Percentiles rank a stretch among this genome's conserved stretches.
Evolutionary conservation across 2,113 vertebrate genomes (phyloP).

Genomic region (Anoplopoma fimbria): DNA sequence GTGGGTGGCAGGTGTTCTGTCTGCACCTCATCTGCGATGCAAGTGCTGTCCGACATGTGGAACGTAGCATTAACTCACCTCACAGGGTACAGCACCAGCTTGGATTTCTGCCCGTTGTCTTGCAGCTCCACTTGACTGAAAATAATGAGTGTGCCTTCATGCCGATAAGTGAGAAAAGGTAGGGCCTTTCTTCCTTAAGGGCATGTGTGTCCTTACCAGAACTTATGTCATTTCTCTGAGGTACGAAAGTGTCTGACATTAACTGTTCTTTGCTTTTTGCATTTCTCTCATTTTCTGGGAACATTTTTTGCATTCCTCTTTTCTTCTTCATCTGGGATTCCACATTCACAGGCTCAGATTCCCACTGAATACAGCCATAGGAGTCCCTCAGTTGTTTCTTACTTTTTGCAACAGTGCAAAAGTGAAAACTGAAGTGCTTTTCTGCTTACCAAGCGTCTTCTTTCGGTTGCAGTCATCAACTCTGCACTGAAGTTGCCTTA

Average conservation of each 20-base stretch:
- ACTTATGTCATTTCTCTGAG: background rate
- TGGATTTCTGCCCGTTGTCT: too few species aligned
- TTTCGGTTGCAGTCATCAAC: background rate
- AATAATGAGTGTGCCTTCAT: background rate
- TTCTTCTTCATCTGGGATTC: background rate
- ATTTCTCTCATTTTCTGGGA: background rate
- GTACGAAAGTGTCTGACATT: background rate
- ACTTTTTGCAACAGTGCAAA: too few species aligned
- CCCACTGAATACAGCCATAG: background rate
- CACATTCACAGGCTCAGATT: background rate
- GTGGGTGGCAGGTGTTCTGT: background rate
- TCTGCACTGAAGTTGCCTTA: background rate
- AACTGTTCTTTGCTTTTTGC: background rate
- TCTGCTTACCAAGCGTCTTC: background rate
- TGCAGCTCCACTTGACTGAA: background rate
- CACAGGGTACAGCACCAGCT: background rate
- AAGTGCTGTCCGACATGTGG: background rate
- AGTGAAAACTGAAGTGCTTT: background rate
- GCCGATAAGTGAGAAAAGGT: background rate
- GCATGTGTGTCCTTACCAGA: background rate
- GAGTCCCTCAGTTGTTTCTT: background rate
- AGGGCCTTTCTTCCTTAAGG: background rate
- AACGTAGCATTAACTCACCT: background rate
- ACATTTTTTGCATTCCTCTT: background rate
- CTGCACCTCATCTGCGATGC: too few species aligned